A percentile compares a stretch with the other conserved stretches of the same genome.
phyloP scores from a whole-genome alignment of 1,140 invertebrate species.

The Littorina saxatilis region DNA sequence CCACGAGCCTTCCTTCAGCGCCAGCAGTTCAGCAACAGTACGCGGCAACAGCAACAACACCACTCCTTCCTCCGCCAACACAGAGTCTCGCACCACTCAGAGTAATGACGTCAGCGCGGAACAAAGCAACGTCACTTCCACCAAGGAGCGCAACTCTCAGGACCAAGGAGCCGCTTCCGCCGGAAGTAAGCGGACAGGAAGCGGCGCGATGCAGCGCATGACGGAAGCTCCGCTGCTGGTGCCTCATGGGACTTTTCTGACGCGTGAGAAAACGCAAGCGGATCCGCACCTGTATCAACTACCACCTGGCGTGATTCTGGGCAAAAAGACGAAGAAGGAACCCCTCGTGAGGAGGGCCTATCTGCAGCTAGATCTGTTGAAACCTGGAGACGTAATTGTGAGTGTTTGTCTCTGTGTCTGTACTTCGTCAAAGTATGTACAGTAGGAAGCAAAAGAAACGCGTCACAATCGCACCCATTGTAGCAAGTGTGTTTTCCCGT shows the following conservation, averaged over 20 bases:
- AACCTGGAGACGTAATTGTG: slow-evolving; percentile 70
- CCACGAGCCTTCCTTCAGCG: slow-evolving; percentile 27
- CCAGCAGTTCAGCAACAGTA: not conserved
- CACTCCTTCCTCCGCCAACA: not conserved
- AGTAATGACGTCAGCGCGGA: not conserved
- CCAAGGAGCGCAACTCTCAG: slow-evolving; percentile 5
- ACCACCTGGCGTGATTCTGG: slow-evolving; percentile 13
- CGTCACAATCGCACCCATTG: too few relatives aligned
- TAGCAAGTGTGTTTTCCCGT: not conserved
- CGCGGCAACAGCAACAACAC: not conserved
- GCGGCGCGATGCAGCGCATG: slow-evolving; percentile 36
- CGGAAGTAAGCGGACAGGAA: slow-evolving; percentile 39
- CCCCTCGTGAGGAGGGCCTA: slow-evolving; percentile 52
- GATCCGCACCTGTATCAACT: slow-evolving; percentile 34
- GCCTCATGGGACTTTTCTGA: slow-evolving; percentile 64
- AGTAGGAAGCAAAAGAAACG: too few relatives aligned
- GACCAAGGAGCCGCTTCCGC: slow-evolving; percentile 22
- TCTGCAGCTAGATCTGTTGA: slow-evolving; percentile 64
- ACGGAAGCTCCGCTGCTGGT: slow-evolving; percentile 44
- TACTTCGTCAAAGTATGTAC: too few relatives aligned
- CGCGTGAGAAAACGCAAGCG: slow-evolving; percentile 62
- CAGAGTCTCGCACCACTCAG: too few relatives aligned
- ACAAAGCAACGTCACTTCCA: not conserved
- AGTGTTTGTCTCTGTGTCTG: too few relatives aligned
- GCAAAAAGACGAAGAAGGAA: slow-evolving; percentile 51